Conservation (phyloP, 2,888 invertebrate genomes). For the Rutpela maculata region DNA sequence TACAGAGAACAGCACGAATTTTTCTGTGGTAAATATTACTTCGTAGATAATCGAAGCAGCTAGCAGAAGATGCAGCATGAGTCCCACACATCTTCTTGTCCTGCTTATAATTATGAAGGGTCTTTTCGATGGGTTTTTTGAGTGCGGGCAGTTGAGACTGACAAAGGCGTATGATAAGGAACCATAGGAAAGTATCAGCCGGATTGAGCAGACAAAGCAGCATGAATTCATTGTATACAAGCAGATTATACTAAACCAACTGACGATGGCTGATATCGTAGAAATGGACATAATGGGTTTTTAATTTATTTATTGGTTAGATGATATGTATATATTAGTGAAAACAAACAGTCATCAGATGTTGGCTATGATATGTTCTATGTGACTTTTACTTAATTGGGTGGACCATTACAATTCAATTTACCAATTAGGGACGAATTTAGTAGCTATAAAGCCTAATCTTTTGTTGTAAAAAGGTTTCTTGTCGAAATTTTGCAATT, state of each 20-base stretch:
- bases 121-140: background rate
- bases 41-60: background rate
- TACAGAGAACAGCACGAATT: constrained; percentile 5
- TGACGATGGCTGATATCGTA: background rate
- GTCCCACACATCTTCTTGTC: background rate
- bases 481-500: too few relatives aligned
- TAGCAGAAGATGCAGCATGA: background rate
- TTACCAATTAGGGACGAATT: background rate
- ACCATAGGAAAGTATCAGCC: background rate
- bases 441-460: too few relatives aligned
- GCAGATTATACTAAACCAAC: background rate
- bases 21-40: background rate
- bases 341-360: background rate
- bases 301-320: constrained; percentile 12
- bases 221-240: background rate
- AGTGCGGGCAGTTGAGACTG: constrained; percentile 11
- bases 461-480: too few relatives aligned
- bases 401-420: background rate
- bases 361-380: background rate
- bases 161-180: constrained; percentile 11
- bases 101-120: background rate
- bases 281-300: constrained; percentile 15
- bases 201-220: constrained; percentile 28
- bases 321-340: background rate
- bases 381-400: background rate